Base-by-base conservation (phyloP, 2,888 invertebrate species). In the Antheraea assamensis region DNA sequence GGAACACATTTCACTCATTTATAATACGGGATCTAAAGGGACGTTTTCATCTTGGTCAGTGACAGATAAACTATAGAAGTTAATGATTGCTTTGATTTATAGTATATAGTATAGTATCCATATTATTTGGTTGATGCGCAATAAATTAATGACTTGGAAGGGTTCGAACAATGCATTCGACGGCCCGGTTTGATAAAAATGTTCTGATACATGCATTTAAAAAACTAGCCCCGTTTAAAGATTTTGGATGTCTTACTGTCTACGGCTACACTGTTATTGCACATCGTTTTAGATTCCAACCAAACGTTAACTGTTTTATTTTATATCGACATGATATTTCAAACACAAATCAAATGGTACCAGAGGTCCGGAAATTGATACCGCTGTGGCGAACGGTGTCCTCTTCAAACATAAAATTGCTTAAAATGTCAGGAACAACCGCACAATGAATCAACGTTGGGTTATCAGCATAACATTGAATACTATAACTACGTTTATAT, bases 281-380 rank as follows among this genome's bases (percentile, higher is more conserved):
- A 42, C 10, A 7, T 42, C 7, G 1, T 15, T 64, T 64, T 27
- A 15, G 4, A 27, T 27, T 64, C 27, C 15, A 24, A 30, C 27
- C 1, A 27, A 64, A 17, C 17, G 30, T 4, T 64, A 30, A n/a
- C n/a, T n/a, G n/a, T n/a, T n/a, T n/a, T n/a, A n/a, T n/a, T n/a
- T n/a, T n/a, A 30, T 30, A 64, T 30, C 27, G 30, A 64, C 30
- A 30, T 64, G 61, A 64, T 81, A 85, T 85, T 76, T 85, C 85
- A 86, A 88, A 90, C 89, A 90, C 90, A 90, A 91, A 92, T 92
- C 91, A 91, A 89, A 90, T 85, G 86, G 85, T 85, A 84, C 83
- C 84, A 85, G 84, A 84, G 84, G 83, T 79, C 88, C 91, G 92
- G 92, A 92, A 92, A 92, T 92, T 91, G 90, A 91, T 91, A 91